These are phyloP conservation scores for Campoplex nolae DNA, from an alignment of 2,888 invertebrate species.

Conservation along the genomic window DNA sequence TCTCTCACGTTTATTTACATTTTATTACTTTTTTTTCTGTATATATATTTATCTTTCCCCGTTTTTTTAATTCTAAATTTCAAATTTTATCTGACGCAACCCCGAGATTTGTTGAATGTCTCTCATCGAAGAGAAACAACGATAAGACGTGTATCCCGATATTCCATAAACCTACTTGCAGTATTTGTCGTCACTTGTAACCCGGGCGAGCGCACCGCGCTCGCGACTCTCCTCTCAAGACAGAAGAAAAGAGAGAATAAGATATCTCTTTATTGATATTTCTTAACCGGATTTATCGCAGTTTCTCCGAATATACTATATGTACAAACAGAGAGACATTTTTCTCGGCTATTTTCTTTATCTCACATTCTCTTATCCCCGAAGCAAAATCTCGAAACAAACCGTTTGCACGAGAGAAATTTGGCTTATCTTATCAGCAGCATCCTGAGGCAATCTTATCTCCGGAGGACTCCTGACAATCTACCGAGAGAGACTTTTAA, in stretches of 20 bases:
- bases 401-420: slow-evolving; percentile 37
- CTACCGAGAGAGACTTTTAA: slow-evolving; percentile 20
- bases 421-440: slow-evolving; percentile 53
- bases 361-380: slow-evolving; percentile 45
- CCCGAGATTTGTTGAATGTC: slow-evolving; percentile 5
- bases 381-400: slow-evolving; percentile 15
- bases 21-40: not conserved
- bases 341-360: slow-evolving; percentile 15
- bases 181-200: slow-evolving; percentile 27
- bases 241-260: not conserved
- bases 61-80: not conserved
- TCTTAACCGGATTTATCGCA: slow-evolving; percentile 32
- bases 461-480: slow-evolving; percentile 3
- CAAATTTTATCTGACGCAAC: not conserved
- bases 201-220: not conserved
- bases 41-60: too few relatives aligned
- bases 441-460: slow-evolving; percentile 48
- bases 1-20: not conserved
- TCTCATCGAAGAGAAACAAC: slow-evolving; percentile 13
- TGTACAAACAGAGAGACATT: slow-evolving; percentile 1
- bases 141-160: slow-evolving; percentile 42
- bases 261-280: slow-evolving; percentile 47
- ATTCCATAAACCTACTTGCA: slow-evolving; percentile 40
- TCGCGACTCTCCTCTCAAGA: not conserved
- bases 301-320: slow-evolving; percentile 37